phyloP scores from a whole-genome alignment of 2,888 invertebrate genomes.

The Conus canariensis region DNA sequence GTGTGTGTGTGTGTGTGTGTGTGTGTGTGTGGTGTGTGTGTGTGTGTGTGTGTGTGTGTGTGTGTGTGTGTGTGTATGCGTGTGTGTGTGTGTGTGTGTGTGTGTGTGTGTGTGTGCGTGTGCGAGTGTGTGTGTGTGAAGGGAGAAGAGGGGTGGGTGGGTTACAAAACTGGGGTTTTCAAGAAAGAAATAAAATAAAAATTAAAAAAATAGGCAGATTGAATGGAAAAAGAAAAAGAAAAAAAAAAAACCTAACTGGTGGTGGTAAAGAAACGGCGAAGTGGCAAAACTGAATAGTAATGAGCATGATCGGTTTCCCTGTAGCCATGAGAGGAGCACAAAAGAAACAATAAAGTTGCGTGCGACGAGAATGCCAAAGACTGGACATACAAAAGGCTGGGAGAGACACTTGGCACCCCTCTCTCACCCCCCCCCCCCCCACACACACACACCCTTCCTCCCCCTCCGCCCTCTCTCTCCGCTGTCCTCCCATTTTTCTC shows the following conservation, averaged over 20 bases:
- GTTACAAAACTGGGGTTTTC: too few relatives aligned
- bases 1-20: too few relatives aligned
- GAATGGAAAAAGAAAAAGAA: not conserved
- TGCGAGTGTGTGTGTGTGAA: too few relatives aligned
- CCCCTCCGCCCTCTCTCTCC: not conserved
- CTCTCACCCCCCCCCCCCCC: too few relatives aligned
- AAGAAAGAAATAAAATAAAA: not conserved
- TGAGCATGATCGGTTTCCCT: constrained; percentile 22
- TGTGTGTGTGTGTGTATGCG: too few relatives aligned
- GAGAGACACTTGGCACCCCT: not conserved
- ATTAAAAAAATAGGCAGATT: not conserved
- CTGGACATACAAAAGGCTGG: constrained; percentile 4
- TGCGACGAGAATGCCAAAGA: constrained; percentile 24
- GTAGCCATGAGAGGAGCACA: constrained; percentile 31
- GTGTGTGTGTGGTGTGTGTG: too few relatives aligned
- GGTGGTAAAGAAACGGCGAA: not conserved
- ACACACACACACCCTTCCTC: too few relatives aligned
- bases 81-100: too few relatives aligned
- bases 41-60: too few relatives aligned
- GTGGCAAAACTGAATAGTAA: constrained; percentile 32
- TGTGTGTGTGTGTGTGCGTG: too few relatives aligned
- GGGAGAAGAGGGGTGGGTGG: too few relatives aligned
- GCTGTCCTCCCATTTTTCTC: too few relatives aligned
- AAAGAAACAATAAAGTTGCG: constrained; percentile 25
- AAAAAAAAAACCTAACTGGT: not conserved